Evolutionary conservation across 2,888 invertebrate genomes (phyloP).

Genomic region (Tipula lateralis): DNA sequence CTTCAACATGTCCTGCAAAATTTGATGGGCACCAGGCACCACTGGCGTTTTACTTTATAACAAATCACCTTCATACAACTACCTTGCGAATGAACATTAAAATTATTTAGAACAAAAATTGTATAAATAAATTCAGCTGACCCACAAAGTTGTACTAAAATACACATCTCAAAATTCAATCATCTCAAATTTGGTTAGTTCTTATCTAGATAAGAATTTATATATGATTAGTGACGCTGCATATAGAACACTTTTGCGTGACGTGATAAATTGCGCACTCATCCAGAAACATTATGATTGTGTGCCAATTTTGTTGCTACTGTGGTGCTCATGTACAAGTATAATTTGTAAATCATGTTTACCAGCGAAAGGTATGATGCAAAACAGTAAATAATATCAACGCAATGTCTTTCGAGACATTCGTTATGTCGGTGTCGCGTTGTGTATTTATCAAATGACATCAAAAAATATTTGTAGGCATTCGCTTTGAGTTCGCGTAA

Average conservation of each 20-base stretch:
- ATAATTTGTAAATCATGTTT: not conserved
- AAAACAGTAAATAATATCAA: not conserved
- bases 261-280: not conserved
- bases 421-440: not conserved
- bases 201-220: not conserved
- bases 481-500: not conserved
- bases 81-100: slow-evolving; percentile 19
- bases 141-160: not conserved
- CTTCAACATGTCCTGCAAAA: too few relatives aligned
- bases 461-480: not conserved
- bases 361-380: not conserved
- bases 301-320: not conserved
- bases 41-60: too few relatives aligned
- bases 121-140: not conserved
- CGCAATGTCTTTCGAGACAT: not conserved
- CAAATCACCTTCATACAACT: not conserved
- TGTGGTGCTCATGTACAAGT: not conserved
- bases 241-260: not conserved
- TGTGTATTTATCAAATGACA: not conserved
- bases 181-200: not conserved
- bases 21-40: too few relatives aligned
- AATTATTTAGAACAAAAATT: not conserved
- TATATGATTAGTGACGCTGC: not conserved
- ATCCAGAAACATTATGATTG: not conserved
- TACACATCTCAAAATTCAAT: not conserved